A percentile compares a stretch with the other conserved stretches of the same genome.
phyloP scores from a whole-genome alignment of 2,797 vertebrate species.

The Ispidina lecontei region DNA sequence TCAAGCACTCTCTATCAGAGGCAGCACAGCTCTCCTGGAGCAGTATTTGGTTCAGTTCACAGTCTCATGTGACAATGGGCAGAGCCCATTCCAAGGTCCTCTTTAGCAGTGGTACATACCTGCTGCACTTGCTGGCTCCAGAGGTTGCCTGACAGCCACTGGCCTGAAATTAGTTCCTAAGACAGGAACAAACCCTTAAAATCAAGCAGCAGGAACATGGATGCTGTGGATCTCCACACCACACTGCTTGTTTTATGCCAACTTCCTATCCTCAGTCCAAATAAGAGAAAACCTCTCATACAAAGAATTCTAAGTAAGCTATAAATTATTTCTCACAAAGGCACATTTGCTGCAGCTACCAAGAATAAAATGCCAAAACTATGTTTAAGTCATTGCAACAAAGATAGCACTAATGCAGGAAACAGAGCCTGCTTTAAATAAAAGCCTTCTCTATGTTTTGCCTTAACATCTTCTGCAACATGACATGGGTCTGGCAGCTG shows the following conservation, averaged over 20 bases:
- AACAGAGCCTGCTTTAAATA: conserved; percentile 9
- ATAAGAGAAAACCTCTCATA: background rate
- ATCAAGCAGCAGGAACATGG: background rate
- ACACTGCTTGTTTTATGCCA: background rate
- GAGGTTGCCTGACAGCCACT: background rate
- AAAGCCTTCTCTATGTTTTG: background rate
- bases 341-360: background rate
- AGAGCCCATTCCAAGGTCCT: background rate
- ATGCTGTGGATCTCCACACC: background rate
- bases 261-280: background rate
- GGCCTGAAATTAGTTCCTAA: background rate
- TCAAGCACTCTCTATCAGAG: background rate
- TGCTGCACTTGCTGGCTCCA: background rate
- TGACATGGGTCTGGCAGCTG: background rate
- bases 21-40: background rate
- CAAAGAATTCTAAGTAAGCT: background rate
- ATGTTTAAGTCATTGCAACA: conserved; percentile 15
- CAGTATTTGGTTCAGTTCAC: background rate
- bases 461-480: background rate
- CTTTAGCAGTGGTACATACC: background rate
- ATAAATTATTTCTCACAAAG: conserved; percentile 16
- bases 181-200: background rate
- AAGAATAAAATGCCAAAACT: conserved; percentile 38
- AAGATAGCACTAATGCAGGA: background rate
- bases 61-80: background rate